Percentiles rank a stretch among this genome's conserved stretches.
phyloP scores from a whole-genome alignment of 2,888 invertebrate species.

The Drosophila paracracens region DNA sequence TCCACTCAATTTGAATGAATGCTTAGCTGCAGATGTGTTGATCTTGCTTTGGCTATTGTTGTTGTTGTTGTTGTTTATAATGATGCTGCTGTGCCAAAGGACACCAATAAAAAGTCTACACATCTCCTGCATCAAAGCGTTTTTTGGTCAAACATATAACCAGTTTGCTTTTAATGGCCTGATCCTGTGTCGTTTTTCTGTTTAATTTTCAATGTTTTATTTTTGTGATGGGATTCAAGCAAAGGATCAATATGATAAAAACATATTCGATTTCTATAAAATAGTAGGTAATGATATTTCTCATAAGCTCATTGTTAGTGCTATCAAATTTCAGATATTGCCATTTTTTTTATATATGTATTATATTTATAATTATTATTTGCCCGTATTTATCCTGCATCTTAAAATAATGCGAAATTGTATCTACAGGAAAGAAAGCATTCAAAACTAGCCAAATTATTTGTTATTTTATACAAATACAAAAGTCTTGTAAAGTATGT shows the following conservation, averaged over 20 bases:
- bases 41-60: constrained; percentile 27
- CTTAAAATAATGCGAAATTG: neutral
- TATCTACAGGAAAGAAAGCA: neutral
- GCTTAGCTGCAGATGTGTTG: constrained; percentile 38
- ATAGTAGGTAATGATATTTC: neutral
- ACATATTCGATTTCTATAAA: neutral
- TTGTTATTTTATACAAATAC: neutral
- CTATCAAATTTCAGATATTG: neutral
- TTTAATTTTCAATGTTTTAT: neutral
- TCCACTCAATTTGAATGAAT: constrained; percentile 20
- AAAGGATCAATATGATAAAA: neutral
- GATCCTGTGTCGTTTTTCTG: constrained; percentile 4
- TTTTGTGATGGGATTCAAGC: neutral
- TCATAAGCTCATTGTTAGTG: neutral
- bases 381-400: neutral
- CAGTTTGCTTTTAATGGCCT: constrained; percentile 37
- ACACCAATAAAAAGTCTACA: constrained; percentile 77
- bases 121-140: constrained; percentile 39
- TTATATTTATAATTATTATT: neutral
- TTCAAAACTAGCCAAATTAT: neutral
- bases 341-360: neutral
- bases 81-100: constrained; percentile 68
- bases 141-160: constrained; percentile 23
- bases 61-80: constrained; percentile 26
- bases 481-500: neutral